Evolutionary conservation across 2,888 invertebrate species (phyloP), one percentile per base, ranked within the genome.

Genomic region (Drosophila prostipennis): DNA sequence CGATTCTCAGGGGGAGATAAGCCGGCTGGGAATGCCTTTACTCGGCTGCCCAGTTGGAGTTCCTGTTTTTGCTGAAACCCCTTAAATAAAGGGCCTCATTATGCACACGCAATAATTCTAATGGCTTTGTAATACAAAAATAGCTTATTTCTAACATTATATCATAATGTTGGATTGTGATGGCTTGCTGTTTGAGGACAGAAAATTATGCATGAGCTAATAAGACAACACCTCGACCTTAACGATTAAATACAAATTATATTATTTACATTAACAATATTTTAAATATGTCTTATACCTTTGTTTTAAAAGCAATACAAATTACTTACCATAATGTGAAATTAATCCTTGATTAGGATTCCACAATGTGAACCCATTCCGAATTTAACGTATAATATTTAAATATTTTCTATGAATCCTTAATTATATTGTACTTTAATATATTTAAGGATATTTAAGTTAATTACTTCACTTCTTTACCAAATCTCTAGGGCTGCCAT

Each of bases 401-500:
- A n/a, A n/a, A n/a, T n/a, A n/a, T n/a, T n/a, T n/a, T n/a, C n/a
- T n/a, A n/a, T n/a, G n/a, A n/a, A n/a, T n/a, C n/a, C n/a, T n/a
- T n/a, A n/a, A n/a, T n/a, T n/a, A n/a, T n/a, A n/a, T n/a, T n/a
- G n/a, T 19, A 19, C 2, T 19, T 19, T 2, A 19, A 19, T 19
- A 19, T 19, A 19, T 19, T 19, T 19, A 19, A 19, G 19, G 19
- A 19, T 19, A 19, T 19, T 19, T 19, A 19, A 19, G 19, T 19
- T 2, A 19, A 19, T 2, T 2, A 19, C 19, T 19, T 19, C 2
- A 19, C 19, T 19, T 19, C 19, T 19, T 19, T 19, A 19, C 19
- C 19, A 1, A 19, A 6, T 43, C 36, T 42, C 0, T 51, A 81
- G 81, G 81, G 81, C 88, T 72, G 56, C 79, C 43, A 82, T 81